Percentiles rank a stretch among this genome's conserved stretches.
Evolutionary conservation across 2,797 vertebrate species (phyloP).

Genomic region (Crocidura indochinensis): DNA sequence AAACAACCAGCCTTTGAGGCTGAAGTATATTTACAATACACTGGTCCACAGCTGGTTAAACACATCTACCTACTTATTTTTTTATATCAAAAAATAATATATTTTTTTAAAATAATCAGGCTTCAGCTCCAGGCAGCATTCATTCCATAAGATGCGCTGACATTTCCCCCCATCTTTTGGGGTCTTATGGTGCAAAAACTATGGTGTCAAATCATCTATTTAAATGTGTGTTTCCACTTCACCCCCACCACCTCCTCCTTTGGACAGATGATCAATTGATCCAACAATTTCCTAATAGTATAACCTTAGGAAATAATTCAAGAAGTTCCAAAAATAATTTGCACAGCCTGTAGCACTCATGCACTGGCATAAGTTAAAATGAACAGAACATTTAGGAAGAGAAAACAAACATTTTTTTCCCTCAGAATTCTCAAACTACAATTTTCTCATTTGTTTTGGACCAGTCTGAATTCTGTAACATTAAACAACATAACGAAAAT

Average conservation of each 20-base stretch:
- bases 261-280: not conserved
- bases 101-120: too few relatives aligned
- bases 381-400: constrained; percentile 3
- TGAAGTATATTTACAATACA: too few relatives aligned
- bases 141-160: too few relatives aligned
- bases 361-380: not conserved
- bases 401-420: not conserved
- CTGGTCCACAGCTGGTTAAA: too few relatives aligned
- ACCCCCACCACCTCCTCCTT: not conserved
- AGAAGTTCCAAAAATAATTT: not conserved
- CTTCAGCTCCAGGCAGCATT: too few relatives aligned
- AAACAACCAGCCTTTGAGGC: too few relatives aligned
- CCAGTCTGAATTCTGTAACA: constrained; percentile 33
- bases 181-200: too few relatives aligned
- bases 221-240: not conserved
- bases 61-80: too few relatives aligned
- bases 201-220: not conserved
- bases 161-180: too few relatives aligned
- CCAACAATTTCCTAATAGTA: not conserved
- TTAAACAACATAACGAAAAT: not conserved
- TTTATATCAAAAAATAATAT: too few relatives aligned
- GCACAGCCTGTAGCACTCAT: not conserved
- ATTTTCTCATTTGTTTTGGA: constrained; percentile 9
- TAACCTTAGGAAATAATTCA: not conserved
- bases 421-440: constrained; percentile 24